Percentiles rank a stretch among this genome's conserved stretches.
These are phyloP conservation scores for Astreopora myriophthalma DNA, from an alignment of 64 coral and sea anemone genomes.

Conservation along the genomic window DNA sequence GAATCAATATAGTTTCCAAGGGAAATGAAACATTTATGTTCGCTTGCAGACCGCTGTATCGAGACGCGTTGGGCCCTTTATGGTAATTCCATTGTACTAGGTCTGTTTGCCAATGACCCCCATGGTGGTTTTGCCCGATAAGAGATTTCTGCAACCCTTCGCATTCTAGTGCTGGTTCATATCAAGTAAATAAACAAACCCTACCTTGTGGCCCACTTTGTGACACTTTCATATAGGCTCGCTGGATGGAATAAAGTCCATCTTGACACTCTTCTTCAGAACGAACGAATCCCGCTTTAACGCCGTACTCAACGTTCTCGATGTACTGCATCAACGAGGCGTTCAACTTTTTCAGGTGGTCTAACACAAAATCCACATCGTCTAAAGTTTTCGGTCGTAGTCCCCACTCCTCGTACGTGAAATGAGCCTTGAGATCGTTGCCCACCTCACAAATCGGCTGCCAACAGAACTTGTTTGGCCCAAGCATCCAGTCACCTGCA, in stretches of 20 bases:
- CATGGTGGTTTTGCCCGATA: no score
- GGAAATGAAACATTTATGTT: no score
- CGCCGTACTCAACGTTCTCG: slow-evolving; percentile 79
- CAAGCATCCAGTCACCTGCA: slow-evolving; percentile 97
- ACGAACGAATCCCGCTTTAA: slow-evolving; percentile 85
- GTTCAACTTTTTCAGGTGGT: slow-evolving; percentile 71
- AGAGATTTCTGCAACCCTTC: no score
- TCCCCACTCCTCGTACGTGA: slow-evolving; percentile 53
- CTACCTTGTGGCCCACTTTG: slow-evolving; percentile 66
- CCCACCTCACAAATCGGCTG: slow-evolving; percentile 87
- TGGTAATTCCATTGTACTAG: no score
- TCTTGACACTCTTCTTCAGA: slow-evolving; percentile 81
- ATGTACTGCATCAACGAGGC: slow-evolving; percentile 80
- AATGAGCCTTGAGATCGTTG: slow-evolving; percentile 68
- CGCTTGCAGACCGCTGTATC: no score
- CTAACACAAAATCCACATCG: slow-evolving; percentile 80
- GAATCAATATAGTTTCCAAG: no score
- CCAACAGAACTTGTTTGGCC: slow-evolving; percentile 90
- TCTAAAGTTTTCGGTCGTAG: slow-evolving; percentile 65
- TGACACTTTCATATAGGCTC: slow-evolving; percentile 41
- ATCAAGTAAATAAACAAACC: no score
- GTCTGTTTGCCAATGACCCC: no score
- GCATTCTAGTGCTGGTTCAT: no score
- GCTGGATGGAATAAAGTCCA: slow-evolving; percentile 76
- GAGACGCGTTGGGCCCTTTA: no score